Conservation (phyloP, 2,797 vertebrate species). For the Limosa lapponica region DNA sequence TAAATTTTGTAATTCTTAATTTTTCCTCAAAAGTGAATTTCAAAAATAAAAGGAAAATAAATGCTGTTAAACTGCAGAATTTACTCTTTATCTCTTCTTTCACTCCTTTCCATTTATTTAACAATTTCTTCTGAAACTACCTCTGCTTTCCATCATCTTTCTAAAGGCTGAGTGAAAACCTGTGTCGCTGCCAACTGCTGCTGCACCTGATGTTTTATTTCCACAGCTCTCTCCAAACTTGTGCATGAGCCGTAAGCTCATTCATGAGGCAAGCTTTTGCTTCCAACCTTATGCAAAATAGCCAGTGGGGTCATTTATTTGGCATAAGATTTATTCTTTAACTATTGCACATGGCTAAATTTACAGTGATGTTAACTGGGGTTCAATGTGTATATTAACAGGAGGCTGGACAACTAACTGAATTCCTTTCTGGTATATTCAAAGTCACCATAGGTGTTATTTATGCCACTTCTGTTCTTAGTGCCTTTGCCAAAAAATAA, state of each 20-base stretch:
- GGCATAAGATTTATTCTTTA: not conserved
- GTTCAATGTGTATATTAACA: not conserved
- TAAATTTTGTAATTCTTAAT: not conserved
- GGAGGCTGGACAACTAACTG: not conserved
- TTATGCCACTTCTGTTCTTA: constrained; percentile 31
- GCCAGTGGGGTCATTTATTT: not conserved
- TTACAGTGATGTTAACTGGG: not conserved
- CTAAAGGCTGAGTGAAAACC: not conserved
- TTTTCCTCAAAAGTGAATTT: not conserved
- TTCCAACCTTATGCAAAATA: not conserved
- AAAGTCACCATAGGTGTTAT: constrained; percentile 26
- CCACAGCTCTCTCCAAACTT: not conserved
- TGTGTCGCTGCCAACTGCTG: not conserved
- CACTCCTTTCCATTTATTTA: not conserved
- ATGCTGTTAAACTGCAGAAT: not conserved
- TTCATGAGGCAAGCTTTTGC: not conserved
- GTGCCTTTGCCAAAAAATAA: constrained; percentile 29
- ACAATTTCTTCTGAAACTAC: not conserved
- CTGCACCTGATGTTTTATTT: constrained; percentile 18
- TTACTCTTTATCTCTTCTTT: not conserved
- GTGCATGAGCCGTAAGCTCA: not conserved
- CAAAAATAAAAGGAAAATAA: not conserved
- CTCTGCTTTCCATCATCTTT: not conserved
- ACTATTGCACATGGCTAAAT: not conserved
- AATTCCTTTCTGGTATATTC: constrained; percentile 30